Evolutionary conservation across 92 coral and sea anemone species (phyloP).

Genomic region (Pocillopora meandrina): DNA sequence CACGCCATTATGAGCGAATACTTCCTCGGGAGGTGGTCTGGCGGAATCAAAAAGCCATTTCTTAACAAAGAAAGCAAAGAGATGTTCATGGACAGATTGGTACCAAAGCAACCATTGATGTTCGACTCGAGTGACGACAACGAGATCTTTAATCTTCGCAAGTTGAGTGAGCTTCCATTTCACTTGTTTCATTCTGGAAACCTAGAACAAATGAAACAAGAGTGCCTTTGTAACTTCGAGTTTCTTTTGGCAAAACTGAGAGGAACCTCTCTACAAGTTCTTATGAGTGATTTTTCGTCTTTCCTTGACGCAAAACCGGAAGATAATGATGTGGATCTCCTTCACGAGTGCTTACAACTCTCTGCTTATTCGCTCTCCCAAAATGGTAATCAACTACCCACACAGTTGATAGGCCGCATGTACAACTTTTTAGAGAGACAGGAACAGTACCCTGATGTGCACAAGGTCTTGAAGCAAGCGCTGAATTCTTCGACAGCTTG

Average conservation of each 20-base stretch:
- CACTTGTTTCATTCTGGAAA: conserved; percentile 79
- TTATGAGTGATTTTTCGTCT: conserved; percentile 79
- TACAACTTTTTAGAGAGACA: conserved; percentile 75
- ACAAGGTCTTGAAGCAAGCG: conserved; percentile 81
- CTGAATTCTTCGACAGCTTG: conserved; percentile 71
- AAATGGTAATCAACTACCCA: conserved; percentile 89
- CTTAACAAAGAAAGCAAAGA: conserved; percentile 81
- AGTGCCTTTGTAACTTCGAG: conserved; percentile 86
- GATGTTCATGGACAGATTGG: conserved; percentile 84
- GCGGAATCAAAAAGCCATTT: conserved; percentile 86
- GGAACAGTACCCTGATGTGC: conserved; percentile 72
- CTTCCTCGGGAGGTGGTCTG: conserved; percentile 91
- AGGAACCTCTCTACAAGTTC: conserved; percentile 69
- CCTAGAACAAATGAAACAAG: conserved; percentile 66
- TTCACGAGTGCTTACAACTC: conserved; percentile 84
- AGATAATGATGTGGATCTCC: conserved; percentile 84
- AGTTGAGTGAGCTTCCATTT: conserved; percentile 89
- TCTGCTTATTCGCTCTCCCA: conserved; percentile 71
- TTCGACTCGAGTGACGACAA: conserved; percentile 74
- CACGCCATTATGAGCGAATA: conserved; percentile 87
- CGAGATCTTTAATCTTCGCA: conserved; percentile 85
- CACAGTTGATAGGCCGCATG: conserved; percentile 95
- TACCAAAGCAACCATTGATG: conserved; percentile 82
- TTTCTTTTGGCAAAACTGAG: conserved; percentile 86
- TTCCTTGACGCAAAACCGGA: conserved; percentile 69